Conservation (phyloP, 2,888 invertebrate species). For the Rosalia funebris region DNA sequence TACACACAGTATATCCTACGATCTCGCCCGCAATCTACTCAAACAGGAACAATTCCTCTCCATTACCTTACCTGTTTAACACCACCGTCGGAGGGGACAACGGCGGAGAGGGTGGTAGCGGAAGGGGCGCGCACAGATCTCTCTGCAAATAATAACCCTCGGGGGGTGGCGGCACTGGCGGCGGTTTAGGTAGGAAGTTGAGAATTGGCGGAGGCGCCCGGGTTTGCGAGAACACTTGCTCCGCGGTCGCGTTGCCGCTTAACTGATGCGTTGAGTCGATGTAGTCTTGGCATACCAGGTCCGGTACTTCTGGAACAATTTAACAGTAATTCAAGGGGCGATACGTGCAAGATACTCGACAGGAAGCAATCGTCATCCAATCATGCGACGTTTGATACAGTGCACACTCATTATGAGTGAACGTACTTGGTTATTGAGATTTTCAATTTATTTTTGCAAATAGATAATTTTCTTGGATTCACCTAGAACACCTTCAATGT, state of each 20-base stretch:
- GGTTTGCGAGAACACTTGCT: conserved; percentile 50
- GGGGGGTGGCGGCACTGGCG: conserved; percentile 74
- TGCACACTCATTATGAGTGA: too few relatives aligned
- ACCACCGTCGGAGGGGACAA: conserved; percentile 51
- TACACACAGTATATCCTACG: too few relatives aligned
- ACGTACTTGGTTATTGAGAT: too few relatives aligned
- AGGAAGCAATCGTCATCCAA: too few relatives aligned
- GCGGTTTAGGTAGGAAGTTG: conserved; percentile 70
- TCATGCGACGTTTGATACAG: too few relatives aligned
- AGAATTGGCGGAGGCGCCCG: conserved; percentile 66
- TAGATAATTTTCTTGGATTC: too few relatives aligned
- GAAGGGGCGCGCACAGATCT: conserved; percentile 50
- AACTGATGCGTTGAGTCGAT: conserved; percentile 63
- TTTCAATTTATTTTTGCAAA: too few relatives aligned
- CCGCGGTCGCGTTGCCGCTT: conserved; percentile 48
- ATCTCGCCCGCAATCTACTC: too few relatives aligned
- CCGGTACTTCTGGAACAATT: conserved; percentile 70
- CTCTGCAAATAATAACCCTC: conserved; percentile 69
- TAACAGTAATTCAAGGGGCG: too few relatives aligned
- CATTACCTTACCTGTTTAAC: conserved; percentile 22
- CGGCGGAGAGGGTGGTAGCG: conserved; percentile 53
- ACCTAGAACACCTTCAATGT: too few relatives aligned
- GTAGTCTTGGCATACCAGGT: conserved; percentile 71
- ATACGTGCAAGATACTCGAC: too few relatives aligned
- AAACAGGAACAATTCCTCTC: too few relatives aligned